Evolutionary conservation across 2,888 invertebrate genomes (phyloP).

Genomic region (Napeogenes sylphis): DNA sequence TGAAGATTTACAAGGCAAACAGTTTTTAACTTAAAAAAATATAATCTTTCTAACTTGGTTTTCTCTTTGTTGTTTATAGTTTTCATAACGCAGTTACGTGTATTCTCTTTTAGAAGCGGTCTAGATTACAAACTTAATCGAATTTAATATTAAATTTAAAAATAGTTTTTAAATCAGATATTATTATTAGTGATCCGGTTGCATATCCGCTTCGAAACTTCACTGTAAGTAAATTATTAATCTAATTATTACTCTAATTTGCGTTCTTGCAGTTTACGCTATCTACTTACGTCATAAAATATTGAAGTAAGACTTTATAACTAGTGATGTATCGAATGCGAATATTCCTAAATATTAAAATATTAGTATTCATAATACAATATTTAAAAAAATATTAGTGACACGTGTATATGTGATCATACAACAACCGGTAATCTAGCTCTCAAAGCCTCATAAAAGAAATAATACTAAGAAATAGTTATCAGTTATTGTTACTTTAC

Average conservation of each 20-base stretch:
- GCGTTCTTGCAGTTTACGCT: not conserved
- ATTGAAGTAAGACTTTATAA: conserved; percentile 1
- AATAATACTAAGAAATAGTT: no score
- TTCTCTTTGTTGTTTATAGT: not conserved
- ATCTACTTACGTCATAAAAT: not conserved
- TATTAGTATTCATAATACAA: not conserved
- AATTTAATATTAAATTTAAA: no score
- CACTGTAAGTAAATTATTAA: not conserved
- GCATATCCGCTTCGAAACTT: no score
- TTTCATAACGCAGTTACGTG: not conserved
- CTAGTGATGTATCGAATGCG: not conserved
- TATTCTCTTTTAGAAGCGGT: no score
- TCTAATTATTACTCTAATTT: not conserved
- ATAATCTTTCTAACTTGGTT: not conserved
- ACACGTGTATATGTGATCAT: no score
- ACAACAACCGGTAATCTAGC: no score
- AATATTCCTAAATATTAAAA: not conserved
- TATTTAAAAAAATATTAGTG: no score
- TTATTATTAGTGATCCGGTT: no score
- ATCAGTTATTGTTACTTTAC: no score
- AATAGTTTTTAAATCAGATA: no score
- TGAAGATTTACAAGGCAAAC: conserved; percentile 1
- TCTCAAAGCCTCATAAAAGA: no score
- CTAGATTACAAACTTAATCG: no score
- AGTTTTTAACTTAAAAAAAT: not conserved